Evolutionary conservation across 1,140 invertebrate species (phyloP).

Genomic region (Cyphomyrmex costatus): DNA sequence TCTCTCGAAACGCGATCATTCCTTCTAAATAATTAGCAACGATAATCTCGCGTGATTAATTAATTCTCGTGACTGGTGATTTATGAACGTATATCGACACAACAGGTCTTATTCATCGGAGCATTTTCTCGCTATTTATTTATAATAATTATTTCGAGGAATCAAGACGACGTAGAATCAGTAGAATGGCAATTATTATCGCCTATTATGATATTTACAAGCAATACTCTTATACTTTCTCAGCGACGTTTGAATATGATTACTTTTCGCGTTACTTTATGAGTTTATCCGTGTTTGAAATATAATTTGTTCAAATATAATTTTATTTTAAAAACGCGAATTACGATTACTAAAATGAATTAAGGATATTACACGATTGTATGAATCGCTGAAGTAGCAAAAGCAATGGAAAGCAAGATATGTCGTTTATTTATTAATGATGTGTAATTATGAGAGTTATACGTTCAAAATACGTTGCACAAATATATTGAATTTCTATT

Average conservation of each 20-base stretch:
- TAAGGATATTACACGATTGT: not conserved
- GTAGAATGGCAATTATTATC: constrained; percentile 11
- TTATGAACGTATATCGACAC: not conserved
- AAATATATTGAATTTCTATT: not conserved
- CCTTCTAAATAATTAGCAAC: constrained; percentile 8
- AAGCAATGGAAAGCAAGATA: not conserved
- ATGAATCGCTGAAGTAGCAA: not conserved
- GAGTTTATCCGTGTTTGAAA: not conserved
- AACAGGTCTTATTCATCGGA: not conserved
- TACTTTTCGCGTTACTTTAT: not conserved
- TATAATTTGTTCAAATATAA: not conserved
- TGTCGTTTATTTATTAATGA: not conserved
- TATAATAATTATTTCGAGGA: constrained; percentile 14
- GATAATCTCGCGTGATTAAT: constrained; percentile 17
- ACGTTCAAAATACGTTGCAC: not conserved
- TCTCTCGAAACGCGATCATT: not conserved
- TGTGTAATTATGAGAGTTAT: not conserved
- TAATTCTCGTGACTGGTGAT: not conserved
- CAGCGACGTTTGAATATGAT: not conserved
- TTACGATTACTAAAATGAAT: not conserved
- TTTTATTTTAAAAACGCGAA: not conserved
- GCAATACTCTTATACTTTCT: constrained; percentile 1
- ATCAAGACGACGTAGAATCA: not conserved
- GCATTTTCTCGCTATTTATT: constrained; percentile 7
- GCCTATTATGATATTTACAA: not conserved